These are phyloP conservation scores for Sturmia bella DNA, from an alignment of 2,888 invertebrate genomes.

Conservation along the genomic window DNA sequence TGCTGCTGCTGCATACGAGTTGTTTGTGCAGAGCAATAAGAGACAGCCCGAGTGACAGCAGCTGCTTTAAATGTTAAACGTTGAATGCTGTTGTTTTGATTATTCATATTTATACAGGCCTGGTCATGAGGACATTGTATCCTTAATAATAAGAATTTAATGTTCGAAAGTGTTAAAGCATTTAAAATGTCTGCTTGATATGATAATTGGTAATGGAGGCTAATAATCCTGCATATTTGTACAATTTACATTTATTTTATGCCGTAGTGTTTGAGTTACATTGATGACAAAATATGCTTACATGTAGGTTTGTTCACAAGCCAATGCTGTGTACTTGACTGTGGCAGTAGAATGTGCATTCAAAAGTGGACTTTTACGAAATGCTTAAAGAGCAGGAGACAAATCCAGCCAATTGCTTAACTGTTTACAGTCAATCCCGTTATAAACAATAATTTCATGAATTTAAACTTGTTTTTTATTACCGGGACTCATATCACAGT, in stretches of 20 bases:
- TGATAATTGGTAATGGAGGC: conserved; percentile 69
- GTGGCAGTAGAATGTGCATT: no score
- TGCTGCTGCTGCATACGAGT: conserved; percentile 28
- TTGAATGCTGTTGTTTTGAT: neutral
- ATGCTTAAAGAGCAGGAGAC: conserved; percentile 36
- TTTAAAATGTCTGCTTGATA: conserved; percentile 69
- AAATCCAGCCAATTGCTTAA: conserved; percentile 59
- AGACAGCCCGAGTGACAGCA: conserved; percentile 42
- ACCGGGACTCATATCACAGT: conserved; percentile 34
- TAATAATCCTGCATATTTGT: conserved; percentile 63
- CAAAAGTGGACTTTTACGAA: neutral
- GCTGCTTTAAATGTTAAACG: conserved; percentile 41
- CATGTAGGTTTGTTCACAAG: neutral
- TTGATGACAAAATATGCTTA: conserved; percentile 44
- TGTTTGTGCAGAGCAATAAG: conserved; percentile 23
- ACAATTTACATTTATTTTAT: conserved; percentile 25
- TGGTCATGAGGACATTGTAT: conserved; percentile 35
- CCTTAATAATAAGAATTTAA: conserved; percentile 69
- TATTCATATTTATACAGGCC: conserved; percentile 14
- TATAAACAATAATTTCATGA: conserved; percentile 67
- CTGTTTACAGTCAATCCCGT: conserved; percentile 59
- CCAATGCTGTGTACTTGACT: neutral
- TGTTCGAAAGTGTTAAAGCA: conserved; percentile 69
- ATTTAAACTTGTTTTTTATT: conserved; percentile 59
- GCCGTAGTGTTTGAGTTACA: conserved; percentile 23